These are phyloP conservation scores for Drosophila robusta DNA, from an alignment of 2,888 invertebrate genomes.

Conservation along the genomic window DNA sequence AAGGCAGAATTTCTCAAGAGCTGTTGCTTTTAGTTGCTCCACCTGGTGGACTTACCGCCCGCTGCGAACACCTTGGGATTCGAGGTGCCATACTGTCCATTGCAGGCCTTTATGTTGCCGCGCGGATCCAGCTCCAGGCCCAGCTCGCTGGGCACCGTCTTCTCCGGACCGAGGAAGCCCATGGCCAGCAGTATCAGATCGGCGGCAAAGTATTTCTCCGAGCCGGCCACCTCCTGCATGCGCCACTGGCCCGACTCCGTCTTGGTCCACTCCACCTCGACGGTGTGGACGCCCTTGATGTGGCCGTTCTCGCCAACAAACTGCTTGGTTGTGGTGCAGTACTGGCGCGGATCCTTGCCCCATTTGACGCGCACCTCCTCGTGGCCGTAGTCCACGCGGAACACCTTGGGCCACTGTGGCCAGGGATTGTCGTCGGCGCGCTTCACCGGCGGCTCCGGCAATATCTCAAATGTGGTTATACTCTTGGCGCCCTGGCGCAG, in stretches of 20 bases:
- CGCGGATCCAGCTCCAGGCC: constrained; percentile 94
- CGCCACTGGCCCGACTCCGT: constrained; percentile 96
- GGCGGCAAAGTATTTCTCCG: constrained; percentile 92
- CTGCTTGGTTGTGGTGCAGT: constrained; percentile 97
- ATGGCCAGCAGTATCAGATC: constrained; percentile 98
- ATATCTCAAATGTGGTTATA: constrained; percentile 98
- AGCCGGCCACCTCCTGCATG: constrained; percentile 94
- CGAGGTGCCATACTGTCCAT: constrained; percentile 91
- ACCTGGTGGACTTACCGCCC: constrained; percentile 89
- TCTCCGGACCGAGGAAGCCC: constrained; percentile 99
- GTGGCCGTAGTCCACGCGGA: constrained; percentile 99
- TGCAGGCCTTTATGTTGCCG: constrained; percentile 94
- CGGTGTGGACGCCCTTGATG: constrained; percentile 95
- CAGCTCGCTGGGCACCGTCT: constrained; percentile 92
- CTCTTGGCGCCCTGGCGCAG: constrained; percentile 94
- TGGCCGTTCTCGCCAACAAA: constrained; percentile 95
- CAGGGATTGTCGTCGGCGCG: constrained; percentile 97
- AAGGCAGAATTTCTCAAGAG: not conserved
- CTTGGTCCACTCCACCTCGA: constrained; percentile 97
- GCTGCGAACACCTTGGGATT: constrained; percentile 96
- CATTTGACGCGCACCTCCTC: constrained; percentile 97
- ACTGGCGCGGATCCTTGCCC: constrained; percentile 96
- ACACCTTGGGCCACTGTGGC: constrained; percentile 99
- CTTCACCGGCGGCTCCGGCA: constrained; percentile 94
- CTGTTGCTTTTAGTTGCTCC: not conserved